Conservation (phyloP, 2,888 invertebrate genomes). For the Tinea semifulvella region DNA sequence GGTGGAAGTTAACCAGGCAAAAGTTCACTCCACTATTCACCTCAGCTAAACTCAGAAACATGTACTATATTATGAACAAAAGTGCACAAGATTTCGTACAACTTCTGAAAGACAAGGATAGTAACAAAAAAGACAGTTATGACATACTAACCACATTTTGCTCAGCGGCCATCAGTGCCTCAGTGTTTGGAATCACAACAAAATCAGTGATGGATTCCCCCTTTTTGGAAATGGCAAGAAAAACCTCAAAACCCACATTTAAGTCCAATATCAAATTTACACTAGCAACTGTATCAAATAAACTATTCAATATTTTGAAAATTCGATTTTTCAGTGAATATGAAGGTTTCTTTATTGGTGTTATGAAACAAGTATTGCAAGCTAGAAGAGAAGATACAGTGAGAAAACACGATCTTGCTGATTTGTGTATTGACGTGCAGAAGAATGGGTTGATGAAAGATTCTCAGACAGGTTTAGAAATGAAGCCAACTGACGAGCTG, state of each 20-base stretch:
- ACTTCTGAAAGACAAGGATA: neutral
- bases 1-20: constrained; percentile 43
- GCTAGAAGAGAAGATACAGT: constrained; percentile 24
- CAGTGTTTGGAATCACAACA: constrained; percentile 44
- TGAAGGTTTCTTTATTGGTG: constrained; percentile 38
- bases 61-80: constrained; percentile 43
- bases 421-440: constrained; percentile 39
- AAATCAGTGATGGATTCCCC: constrained; percentile 37
- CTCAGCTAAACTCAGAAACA: constrained; percentile 38
- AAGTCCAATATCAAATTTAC: constrained; percentile 24
- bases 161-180: constrained; percentile 35
- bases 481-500: constrained; percentile 37
- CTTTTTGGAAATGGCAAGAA: constrained; percentile 35
- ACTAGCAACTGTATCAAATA: constrained; percentile 27
- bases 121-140: constrained; percentile 27
- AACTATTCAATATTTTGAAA: constrained; percentile 29
- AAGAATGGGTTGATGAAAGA: constrained; percentile 35
- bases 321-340: constrained; percentile 34
- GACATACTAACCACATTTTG: constrained; percentile 30
- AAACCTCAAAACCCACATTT: constrained; percentile 25
- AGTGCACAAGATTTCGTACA: constrained; percentile 36
- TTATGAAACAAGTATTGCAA: constrained; percentile 35
- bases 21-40: constrained; percentile 44
- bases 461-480: constrained; percentile 28
- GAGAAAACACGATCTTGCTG: constrained; percentile 37